These are phyloP conservation scores for Actinernus sp. DNA, from an alignment of 92 coral and sea anemone genomes.

Conservation along the genomic window DNA sequence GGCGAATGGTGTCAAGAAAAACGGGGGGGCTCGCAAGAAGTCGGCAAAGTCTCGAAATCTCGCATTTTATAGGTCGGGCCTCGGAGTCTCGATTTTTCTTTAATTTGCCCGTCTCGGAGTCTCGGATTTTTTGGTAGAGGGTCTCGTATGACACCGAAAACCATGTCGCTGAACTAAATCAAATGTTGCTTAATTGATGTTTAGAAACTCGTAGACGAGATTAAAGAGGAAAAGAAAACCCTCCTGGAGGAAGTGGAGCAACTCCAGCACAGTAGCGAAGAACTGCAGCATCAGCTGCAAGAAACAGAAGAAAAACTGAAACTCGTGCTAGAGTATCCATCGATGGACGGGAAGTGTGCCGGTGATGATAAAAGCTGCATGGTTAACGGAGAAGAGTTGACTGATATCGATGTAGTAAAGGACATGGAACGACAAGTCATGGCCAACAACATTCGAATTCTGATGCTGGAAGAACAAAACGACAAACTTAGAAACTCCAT, in stretches of 20 bases:
- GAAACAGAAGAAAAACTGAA: slow-evolving; percentile 84
- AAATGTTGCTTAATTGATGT: too few species aligned
- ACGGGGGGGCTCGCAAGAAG: too few species aligned
- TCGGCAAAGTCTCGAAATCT: too few species aligned
- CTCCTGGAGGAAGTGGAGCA: slow-evolving; percentile 62
- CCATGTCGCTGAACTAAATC: too few species aligned
- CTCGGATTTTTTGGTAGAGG: too few species aligned
- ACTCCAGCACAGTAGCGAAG: slow-evolving; percentile 55
- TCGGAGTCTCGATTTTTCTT: too few species aligned
- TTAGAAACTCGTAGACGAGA: slow-evolving; percentile 69
- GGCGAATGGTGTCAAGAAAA: too few species aligned
- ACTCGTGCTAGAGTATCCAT: slow-evolving; percentile 83
- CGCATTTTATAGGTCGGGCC: too few species aligned
- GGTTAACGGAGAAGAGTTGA: slow-evolving; percentile 24
- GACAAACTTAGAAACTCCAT: slow-evolving; percentile 94
- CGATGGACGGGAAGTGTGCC: slow-evolving; percentile 45
- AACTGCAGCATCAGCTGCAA: slow-evolving; percentile 70
- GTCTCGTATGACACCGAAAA: too few species aligned
- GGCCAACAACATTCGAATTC: slow-evolving; percentile 92
- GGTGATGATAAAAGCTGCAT: not conserved
- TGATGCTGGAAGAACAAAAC: slow-evolving; percentile 87
- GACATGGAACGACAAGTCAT: slow-evolving; percentile 96
- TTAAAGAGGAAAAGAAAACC: slow-evolving; percentile 72
- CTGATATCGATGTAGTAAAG: slow-evolving; percentile 69
- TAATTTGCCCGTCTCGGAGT: too few species aligned